Evolutionary conservation across 2,113 vertebrate genomes (phyloP), one percentile per base, ranked within the genome.

Genomic region (Oncorhynchus kisutch): DNA sequence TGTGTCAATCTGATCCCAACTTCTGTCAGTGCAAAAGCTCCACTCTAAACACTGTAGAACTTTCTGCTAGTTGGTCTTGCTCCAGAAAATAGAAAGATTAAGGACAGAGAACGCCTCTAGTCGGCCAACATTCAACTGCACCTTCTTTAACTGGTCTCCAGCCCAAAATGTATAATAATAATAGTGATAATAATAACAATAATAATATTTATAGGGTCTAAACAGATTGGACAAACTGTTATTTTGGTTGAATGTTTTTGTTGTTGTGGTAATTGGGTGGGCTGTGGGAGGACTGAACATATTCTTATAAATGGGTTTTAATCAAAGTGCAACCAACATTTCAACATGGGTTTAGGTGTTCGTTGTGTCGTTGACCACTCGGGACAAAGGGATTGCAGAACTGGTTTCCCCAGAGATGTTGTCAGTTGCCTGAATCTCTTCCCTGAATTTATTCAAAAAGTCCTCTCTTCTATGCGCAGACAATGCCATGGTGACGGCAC

Each of bases 401-500:
- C 54, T 57, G 14, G 14, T 57, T 20, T 18, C 16, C 18, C 54
- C 14, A 57, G 54, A 57, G 54, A 45, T 11, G 39, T 45, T 45
- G 8, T 45, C 39, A 11, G 9, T 45, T 45, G 39, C 9, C 39
- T 45, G 39, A 45, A 45, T 45, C 39, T 45, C 54, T 57, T 5
- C 13, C 20, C 54, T 57, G 20, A 57, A 57, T 14, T 7, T 57
- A 57, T 57, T 57, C 9, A 2, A 45, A 11, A 45, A 20, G 13
- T 57, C 5, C 54, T 57, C 16, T 16, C 13, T 57, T 20, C 54
- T 57, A 20, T 18, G 24, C 70, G 25, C 51, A 31, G 51, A 27
- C 24, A 34, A 25, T 54, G 18, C 70, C 70, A 59, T 72, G 70
- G 70, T 59, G 51, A 72, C 29, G 25, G 27, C 24, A 54, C 24